Evolutionary conservation across 92 coral and sea anemone species (phyloP).

Genomic region (Phymanthus crucifer): DNA sequence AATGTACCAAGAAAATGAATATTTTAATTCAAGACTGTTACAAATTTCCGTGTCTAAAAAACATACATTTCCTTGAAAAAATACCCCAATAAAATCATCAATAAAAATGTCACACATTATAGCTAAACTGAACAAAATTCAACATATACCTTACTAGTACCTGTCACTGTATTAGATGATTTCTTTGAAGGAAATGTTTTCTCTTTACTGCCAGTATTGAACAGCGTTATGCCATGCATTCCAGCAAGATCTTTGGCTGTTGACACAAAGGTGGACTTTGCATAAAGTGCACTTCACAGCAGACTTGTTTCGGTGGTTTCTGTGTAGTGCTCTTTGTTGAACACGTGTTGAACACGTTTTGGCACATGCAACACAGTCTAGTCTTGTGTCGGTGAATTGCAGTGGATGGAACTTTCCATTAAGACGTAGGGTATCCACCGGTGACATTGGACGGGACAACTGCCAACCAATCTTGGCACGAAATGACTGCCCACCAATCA

Average conservation of each 20-base stretch:
- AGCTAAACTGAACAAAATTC: neutral
- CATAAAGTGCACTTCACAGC: slow-evolving; percentile 19
- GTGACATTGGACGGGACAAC: slow-evolving; percentile 15
- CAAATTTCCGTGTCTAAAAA: slow-evolving; percentile 12
- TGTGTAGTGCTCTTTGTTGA: slow-evolving; percentile 12
- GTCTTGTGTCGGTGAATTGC: slow-evolving; percentile 17
- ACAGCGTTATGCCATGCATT: slow-evolving; percentile 29
- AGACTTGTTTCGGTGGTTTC: slow-evolving; percentile 25
- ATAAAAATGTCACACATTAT: slow-evolving; percentile 15
- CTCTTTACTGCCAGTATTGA: slow-evolving; percentile 31
- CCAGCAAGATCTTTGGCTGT: slow-evolving; percentile 29
- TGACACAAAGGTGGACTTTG: slow-evolving; percentile 26
- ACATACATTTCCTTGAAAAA: slow-evolving; percentile 1
- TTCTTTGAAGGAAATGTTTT: slow-evolving; percentile 5
- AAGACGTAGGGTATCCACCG: slow-evolving; percentile 13
- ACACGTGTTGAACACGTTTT: too few relatives aligned
- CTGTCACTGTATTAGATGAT: neutral
- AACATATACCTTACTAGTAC: neutral
- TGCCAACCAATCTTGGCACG: slow-evolving; percentile 22
- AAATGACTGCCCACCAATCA: slow-evolving; percentile 30
- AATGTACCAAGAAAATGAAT: slow-evolving; percentile 12
- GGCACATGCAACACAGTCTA: slow-evolving; percentile 46
- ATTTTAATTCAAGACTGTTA: slow-evolving; percentile 9
- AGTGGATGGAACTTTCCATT: slow-evolving; percentile 18
- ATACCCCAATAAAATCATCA: neutral